phyloP scores from a whole-genome alignment of 2,888 invertebrate species.

The Gerris lacustris region DNA sequence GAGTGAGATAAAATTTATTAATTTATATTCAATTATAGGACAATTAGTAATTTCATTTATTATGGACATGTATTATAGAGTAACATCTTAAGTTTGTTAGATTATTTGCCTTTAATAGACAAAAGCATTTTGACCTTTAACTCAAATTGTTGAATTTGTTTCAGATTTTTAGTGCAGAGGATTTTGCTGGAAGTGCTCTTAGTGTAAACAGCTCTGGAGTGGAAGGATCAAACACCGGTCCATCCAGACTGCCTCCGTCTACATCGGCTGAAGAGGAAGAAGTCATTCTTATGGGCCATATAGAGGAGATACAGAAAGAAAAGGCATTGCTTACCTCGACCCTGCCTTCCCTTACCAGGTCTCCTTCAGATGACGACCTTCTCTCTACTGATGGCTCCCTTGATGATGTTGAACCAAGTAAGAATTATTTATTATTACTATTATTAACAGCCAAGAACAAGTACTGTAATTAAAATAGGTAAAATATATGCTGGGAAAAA shows the following conservation, averaged over 20 bases:
- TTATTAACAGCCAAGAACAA: neutral
- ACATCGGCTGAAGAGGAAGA: conserved; percentile 50
- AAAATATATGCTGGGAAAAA: too few relatives aligned
- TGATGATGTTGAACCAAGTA: conserved; percentile 39
- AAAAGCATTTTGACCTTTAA: too few relatives aligned
- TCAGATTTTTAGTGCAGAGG: neutral
- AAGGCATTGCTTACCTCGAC: conserved; percentile 67
- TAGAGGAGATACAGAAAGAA: conserved; percentile 68
- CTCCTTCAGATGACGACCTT: conserved; percentile 79
- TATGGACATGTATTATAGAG: too few relatives aligned
- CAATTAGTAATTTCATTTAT: neutral
- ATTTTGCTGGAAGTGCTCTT: neutral
- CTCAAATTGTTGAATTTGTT: too few relatives aligned
- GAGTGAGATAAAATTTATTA: neutral
- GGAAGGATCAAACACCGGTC: neutral
- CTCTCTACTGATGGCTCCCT: conserved; percentile 57
- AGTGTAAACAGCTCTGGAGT: neutral
- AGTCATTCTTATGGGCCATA: conserved; percentile 60
- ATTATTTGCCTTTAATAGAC: too few relatives aligned
- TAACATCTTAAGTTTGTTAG: too few relatives aligned
- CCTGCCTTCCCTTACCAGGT: conserved; percentile 65
- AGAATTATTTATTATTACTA: conserved; percentile 23
- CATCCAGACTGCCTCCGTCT: neutral
- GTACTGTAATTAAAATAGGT: too few relatives aligned
- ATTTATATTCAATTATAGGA: neutral